A percentile compares a stretch with the other conserved stretches of the same genome.
phyloP scores from a whole-genome alignment of 2,113 vertebrate species.

The Mola mola region DNA sequence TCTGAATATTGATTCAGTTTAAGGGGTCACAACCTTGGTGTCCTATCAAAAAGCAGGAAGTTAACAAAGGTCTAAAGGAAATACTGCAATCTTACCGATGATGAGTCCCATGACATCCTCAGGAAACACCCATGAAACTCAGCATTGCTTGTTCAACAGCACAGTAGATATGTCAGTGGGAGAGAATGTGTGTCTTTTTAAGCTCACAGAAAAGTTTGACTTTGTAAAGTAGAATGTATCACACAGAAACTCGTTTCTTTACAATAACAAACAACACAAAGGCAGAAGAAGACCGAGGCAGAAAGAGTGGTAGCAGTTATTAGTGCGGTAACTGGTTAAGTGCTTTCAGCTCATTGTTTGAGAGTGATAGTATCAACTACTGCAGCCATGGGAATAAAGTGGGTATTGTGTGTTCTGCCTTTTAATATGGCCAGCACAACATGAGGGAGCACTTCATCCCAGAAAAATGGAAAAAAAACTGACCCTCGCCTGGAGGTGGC shows the following conservation, averaged over 20 bases:
- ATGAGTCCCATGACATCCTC: constrained; percentile 48
- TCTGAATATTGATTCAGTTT: constrained; percentile 2
- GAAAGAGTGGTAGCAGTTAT: constrained; percentile 5
- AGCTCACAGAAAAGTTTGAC: not conserved
- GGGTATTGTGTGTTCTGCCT: constrained; percentile 2
- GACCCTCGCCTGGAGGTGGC: not conserved
- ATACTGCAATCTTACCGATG: constrained; percentile 24
- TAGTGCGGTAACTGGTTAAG: constrained; percentile 24
- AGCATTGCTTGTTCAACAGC: constrained; percentile 28
- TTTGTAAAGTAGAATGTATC: not conserved
- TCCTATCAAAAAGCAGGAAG: constrained; percentile 50
- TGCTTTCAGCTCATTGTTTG: constrained; percentile 1
- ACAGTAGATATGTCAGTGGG: constrained; percentile 29
- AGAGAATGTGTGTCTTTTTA: constrained; percentile 6
- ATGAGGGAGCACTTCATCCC: constrained; percentile 9
- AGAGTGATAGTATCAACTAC: constrained; percentile 5
- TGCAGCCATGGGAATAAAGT: constrained; percentile 15
- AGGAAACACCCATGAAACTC: constrained; percentile 52
- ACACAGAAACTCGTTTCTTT: not conserved
- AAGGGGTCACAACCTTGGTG: constrained; percentile 9
- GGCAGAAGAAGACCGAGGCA: constrained; percentile 17
- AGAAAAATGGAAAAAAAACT: not conserved
- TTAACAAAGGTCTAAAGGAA: constrained; percentile 41
- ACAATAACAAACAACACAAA: not conserved
- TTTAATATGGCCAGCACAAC: constrained; percentile 11